phyloP scores from a whole-genome alignment of 2,888 invertebrate genomes.

The Linhomoeus sp. region DNA sequence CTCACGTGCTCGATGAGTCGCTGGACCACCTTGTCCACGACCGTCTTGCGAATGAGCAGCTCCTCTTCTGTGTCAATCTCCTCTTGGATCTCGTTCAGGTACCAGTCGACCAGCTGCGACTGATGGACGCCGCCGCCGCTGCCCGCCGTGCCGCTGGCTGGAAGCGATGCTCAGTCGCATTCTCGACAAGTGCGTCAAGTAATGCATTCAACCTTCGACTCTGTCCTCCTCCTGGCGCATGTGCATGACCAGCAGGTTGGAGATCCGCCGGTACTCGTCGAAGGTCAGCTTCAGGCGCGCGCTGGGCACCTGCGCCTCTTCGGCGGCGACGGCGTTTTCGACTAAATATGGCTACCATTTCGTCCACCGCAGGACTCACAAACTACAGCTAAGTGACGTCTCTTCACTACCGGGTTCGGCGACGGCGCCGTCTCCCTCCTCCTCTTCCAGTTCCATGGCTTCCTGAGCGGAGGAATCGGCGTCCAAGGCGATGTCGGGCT shows the following conservation, averaged over 20 bases:
- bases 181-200: too few species aligned
- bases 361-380: not conserved
- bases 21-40: conserved; percentile 83
- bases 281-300: conserved; percentile 45
- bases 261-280: conserved; percentile 76
- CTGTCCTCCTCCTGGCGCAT: conserved; percentile 62
- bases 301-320: not conserved
- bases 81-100: conserved; percentile 61
- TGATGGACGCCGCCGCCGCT: not conserved
- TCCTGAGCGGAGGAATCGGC: too few species aligned
- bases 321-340: not conserved
- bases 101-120: conserved; percentile 68
- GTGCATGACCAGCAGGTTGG: conserved; percentile 69
- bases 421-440: conserved; percentile 3
- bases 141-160: too few species aligned
- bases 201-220: conserved; percentile 5
- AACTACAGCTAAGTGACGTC: not conserved
- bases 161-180: too few species aligned
- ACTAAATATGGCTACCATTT: too few species aligned
- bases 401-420: not conserved
- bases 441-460: too few species aligned
- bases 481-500: conserved; percentile 81
- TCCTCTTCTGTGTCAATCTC: conserved; percentile 51
- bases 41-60: conserved; percentile 58
- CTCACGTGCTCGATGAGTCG: conserved; percentile 59